phyloP scores from a whole-genome alignment of 2,113 vertebrate species.

The Cryptotis parvus region DNA sequence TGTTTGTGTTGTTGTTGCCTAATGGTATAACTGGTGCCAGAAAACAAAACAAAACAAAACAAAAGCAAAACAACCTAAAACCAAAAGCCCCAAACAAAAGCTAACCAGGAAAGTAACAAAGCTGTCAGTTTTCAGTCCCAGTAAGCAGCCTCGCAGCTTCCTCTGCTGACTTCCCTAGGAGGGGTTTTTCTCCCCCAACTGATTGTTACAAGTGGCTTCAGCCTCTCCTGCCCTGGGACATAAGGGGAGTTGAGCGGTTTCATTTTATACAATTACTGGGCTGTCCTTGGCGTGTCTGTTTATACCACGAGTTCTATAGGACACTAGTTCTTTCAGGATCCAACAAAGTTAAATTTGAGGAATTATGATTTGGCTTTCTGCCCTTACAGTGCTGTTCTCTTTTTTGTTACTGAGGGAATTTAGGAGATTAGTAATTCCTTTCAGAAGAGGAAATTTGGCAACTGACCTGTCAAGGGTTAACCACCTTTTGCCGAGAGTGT shows the following conservation, averaged over 20 bases:
- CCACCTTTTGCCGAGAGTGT: background rate
- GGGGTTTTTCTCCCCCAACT: background rate
- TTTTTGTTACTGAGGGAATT: conserved; percentile 44
- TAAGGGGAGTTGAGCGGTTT: conserved; percentile 18
- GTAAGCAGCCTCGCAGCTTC: conserved; percentile 72
- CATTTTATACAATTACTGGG: conserved; percentile 27
- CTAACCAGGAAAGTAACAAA: conserved; percentile 58
- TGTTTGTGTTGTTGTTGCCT: background rate
- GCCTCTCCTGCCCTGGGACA: background rate
- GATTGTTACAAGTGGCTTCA: conserved; percentile 68
- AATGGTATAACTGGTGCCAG: conserved; percentile 18
- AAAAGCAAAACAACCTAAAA: background rate
- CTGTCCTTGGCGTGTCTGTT: conserved; percentile 13
- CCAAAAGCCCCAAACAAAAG: background rate
- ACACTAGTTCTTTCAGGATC: conserved; percentile 31
- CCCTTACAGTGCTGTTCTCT: conserved; percentile 20
- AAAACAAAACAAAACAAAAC: background rate
- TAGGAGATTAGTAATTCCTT: conserved; percentile 55
- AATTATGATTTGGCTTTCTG: conserved; percentile 47
- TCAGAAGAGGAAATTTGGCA: conserved; percentile 53
- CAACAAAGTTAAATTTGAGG: conserved; percentile 12
- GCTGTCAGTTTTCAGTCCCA: conserved; percentile 41
- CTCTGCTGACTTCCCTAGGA: conserved; percentile 64
- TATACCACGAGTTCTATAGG: conserved; percentile 22
- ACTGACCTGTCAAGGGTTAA: conserved; percentile 22